Evolutionary conservation across 2,113 vertebrate species (phyloP), one percentile per base, ranked within the genome.

Genomic region (Panurus biarmicus): DNA sequence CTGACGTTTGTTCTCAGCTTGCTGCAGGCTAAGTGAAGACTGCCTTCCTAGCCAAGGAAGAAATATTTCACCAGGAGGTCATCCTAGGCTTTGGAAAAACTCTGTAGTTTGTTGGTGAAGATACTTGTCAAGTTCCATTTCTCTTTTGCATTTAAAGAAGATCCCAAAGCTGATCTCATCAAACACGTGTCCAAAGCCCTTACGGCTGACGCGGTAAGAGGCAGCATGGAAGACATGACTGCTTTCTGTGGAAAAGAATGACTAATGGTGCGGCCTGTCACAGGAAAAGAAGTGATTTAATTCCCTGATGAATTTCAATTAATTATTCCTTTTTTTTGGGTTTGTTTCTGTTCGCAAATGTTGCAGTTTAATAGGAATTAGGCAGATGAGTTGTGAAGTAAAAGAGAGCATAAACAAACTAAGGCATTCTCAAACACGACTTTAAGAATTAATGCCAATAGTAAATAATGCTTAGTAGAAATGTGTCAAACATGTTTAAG

Each of bases 131-230:
- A 94, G 56, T 95, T 89, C 48, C 44, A 85, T 91, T 94, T 94
- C 87, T 74, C 40, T 79, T 64, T n/a, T 69, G 44, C n/a, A 13
- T 56, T 82, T 93, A 69, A 64, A 54, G n/a, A 86, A 81, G 40
- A 36, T 90, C 83, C 47, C 67, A 88, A 83, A 47, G 35, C 84
- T 95, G 95, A 95, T 78, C 89, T 96, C 92, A 89, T 87, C 57
- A 85, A 85, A 53, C 66, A 71, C 38, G 11, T 78, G 65, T 91
- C 74, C 89, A 93, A 91, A 90, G 16, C 50, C 48, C 20, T 67
- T 44, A 53, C 31, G 70, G 92, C 70, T 81, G 91, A 89, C 77
- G 69, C 6, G 44, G 45, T 64, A 64, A 91, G 40, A 94, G 69
- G 13, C 51, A 75, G 66, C 31, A 79, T 19, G 60, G 73, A 82